These are phyloP conservation scores for Ivindomyrus marchei DNA, from an alignment of 2,113 vertebrate species.

Conservation along the genomic window DNA sequence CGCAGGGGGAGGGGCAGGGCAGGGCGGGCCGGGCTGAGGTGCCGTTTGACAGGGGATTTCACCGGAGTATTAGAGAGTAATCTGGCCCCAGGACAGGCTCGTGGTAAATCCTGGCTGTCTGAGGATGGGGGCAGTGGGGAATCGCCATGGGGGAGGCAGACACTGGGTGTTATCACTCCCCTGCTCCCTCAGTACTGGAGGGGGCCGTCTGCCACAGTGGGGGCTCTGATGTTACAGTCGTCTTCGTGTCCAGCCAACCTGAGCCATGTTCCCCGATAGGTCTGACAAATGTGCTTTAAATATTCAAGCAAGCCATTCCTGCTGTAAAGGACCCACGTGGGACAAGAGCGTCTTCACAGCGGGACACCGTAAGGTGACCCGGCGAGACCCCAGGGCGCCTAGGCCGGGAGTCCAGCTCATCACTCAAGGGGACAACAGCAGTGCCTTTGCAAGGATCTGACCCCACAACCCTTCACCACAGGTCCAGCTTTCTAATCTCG, in stretches of 20 bases:
- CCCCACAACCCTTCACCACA: background rate
- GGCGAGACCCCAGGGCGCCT: background rate
- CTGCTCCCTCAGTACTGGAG: background rate
- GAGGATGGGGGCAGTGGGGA: background rate
- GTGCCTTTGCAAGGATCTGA: background rate
- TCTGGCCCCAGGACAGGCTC: background rate
- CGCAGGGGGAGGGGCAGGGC: conserved; percentile 21
- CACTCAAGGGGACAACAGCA: background rate
- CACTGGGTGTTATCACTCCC: background rate
- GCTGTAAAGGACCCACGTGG: background rate
- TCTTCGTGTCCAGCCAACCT: background rate
- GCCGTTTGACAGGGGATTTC: background rate
- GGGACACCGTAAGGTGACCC: background rate
- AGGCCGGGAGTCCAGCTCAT: background rate
- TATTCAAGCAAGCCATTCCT: background rate
- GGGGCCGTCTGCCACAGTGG: background rate
- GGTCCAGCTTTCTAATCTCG: background rate
- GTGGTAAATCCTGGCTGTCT: background rate
- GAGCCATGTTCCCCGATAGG: background rate
- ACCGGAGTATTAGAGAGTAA: background rate
- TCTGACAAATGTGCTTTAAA: background rate
- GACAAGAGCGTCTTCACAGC: background rate
- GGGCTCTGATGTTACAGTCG: background rate
- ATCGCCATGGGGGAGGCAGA: background rate
- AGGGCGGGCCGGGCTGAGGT: background rate